Conservation (phyloP, 2,888 invertebrate genomes). For the Meta bourneti region DNA sequence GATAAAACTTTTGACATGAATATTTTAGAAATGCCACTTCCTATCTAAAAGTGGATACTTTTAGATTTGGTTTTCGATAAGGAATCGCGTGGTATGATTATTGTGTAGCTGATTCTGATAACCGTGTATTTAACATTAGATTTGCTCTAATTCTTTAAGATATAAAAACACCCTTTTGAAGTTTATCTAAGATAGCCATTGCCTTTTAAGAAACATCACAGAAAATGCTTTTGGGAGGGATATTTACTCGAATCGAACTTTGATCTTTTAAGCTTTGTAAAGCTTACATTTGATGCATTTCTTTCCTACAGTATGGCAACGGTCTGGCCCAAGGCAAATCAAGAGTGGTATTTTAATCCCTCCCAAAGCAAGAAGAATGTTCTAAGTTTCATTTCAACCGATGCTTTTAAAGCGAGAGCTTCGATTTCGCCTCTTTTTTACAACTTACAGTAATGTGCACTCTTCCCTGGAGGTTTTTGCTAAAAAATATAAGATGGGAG, state of each 20-base stretch:
- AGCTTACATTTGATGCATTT: slow-evolving; percentile 34
- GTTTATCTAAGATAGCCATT: too few species aligned
- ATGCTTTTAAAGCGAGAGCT: slow-evolving; percentile 26
- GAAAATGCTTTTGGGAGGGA: too few species aligned
- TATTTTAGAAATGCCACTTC: too few species aligned
- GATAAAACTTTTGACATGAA: too few species aligned
- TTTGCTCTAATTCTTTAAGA: too few species aligned
- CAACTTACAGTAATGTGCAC: neutral
- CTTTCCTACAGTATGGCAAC: slow-evolving; percentile 15
- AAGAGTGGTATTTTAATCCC: slow-evolving; percentile 53
- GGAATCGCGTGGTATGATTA: too few species aligned
- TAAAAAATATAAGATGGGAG: neutral
- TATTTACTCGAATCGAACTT: neutral
- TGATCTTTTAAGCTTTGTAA: neutral
- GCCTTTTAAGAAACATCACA: too few species aligned
- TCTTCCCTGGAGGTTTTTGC: neutral
- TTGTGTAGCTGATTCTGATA: too few species aligned
- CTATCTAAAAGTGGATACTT: too few species aligned
- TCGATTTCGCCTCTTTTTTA: slow-evolving; percentile 14
- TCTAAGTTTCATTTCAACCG: slow-evolving; percentile 40
- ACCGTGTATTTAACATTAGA: too few species aligned
- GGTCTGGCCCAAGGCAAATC: slow-evolving; percentile 27
- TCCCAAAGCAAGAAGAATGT: neutral
- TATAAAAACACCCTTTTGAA: too few species aligned
- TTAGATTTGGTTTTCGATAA: too few species aligned